These are phyloP conservation scores for Drosophila varians DNA, from an alignment of 1,140 invertebrate genomes.

Conservation along the genomic window DNA sequence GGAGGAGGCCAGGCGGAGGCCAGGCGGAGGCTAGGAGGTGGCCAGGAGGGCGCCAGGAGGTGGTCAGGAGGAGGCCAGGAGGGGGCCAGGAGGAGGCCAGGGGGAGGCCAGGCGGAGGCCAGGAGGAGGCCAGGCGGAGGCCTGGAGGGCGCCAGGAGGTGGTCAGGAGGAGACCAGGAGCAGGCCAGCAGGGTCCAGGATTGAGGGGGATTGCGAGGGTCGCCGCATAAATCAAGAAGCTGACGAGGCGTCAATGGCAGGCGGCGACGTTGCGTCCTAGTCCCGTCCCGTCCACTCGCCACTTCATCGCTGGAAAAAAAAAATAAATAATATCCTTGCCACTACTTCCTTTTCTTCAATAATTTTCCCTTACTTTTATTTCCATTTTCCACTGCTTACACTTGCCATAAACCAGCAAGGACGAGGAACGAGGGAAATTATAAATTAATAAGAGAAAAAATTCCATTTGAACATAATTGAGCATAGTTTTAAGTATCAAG, in stretches of 20 bases:
- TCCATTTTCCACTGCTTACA: constrained; percentile 21
- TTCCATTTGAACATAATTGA: constrained; percentile 31
- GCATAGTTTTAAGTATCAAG: background rate
- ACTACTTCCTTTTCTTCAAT: constrained; percentile 14
- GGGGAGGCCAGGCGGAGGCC: too few relatives aligned
- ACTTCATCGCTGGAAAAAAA: constrained; percentile 15
- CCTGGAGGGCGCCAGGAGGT: too few relatives aligned
- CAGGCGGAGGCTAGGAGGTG: too few relatives aligned
- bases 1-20: background rate
- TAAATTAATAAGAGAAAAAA: constrained; percentile 33
- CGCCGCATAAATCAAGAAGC: constrained; percentile 63
- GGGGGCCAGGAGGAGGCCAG: too few relatives aligned
- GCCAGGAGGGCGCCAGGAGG: too few relatives aligned
- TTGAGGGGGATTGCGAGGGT: background rate
- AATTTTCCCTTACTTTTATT: background rate
- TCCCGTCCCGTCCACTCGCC: constrained; percentile 39
- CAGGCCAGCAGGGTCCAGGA: too few relatives aligned
- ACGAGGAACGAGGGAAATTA: constrained; percentile 4
- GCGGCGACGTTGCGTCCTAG: constrained; percentile 42
- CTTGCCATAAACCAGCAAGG: constrained; percentile 9
- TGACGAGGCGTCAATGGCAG: constrained; percentile 72
- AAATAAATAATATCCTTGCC: background rate
- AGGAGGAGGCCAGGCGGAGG: too few relatives aligned
- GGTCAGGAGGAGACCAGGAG: too few relatives aligned
- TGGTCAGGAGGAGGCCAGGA: too few relatives aligned